A percentile compares a stretch with the other conserved stretches of the same genome.
Conservation (phyloP, 23 tunicate genomes). For the Halocynthia aurantium region DNA sequence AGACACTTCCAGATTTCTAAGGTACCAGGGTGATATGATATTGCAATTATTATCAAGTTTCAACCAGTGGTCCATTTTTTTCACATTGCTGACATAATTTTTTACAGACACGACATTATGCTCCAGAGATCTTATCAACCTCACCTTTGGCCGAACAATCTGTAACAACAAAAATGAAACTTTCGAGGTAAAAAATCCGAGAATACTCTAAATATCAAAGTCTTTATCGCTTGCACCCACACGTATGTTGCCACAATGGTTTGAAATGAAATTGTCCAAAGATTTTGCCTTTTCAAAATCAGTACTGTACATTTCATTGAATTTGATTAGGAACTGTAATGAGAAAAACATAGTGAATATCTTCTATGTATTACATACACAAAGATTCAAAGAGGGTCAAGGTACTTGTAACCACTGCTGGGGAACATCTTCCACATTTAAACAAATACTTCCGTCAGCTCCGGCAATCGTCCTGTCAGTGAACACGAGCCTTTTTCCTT, state of each 20-base stretch:
- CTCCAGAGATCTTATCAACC: constrained; percentile 1
- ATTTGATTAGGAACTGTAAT: constrained; percentile 16
- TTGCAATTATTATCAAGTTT: background rate
- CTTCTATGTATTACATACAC: background rate
- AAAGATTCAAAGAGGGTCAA: background rate
- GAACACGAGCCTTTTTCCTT: constrained; percentile 13
- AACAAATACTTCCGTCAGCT: constrained; percentile 20
- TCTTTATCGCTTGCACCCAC: background rate
- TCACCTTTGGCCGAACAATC: constrained; percentile 18
- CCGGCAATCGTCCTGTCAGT: constrained; percentile 13
- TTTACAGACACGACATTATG: constrained; percentile 5
- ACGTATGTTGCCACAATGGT: constrained; percentile 3
- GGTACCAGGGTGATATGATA: background rate
- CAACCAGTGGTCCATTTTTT: background rate
- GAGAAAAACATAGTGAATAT: background rate
- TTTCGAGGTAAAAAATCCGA: background rate
- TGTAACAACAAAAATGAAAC: background rate
- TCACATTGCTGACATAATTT: background rate
- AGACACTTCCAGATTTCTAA: constrained; percentile 13
- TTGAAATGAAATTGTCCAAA: background rate
- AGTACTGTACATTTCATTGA: background rate
- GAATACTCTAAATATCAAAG: background rate
- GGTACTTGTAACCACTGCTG: constrained; percentile 25
- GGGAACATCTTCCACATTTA: constrained; percentile 27
- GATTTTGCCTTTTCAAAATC: background rate